Evolutionary conservation across 2,888 invertebrate genomes (phyloP).

Genomic region (Dolomedes plantarius): DNA sequence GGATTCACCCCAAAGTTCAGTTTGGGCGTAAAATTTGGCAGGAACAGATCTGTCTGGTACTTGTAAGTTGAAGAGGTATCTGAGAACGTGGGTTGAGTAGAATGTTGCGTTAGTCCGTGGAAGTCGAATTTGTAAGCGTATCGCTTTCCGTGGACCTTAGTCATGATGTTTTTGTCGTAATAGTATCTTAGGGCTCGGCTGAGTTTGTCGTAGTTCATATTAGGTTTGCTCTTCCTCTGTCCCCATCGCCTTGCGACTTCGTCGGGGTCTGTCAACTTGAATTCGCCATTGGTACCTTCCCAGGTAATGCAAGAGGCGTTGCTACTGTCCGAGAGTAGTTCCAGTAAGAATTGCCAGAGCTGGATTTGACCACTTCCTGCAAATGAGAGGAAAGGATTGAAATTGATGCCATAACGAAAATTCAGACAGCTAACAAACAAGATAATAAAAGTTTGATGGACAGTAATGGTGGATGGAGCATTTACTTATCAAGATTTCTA

Average conservation of each 20-base stretch:
- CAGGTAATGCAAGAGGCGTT: conserved; percentile 94
- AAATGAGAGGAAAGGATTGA: too few relatives aligned
- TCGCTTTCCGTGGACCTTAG: conserved; percentile 97
- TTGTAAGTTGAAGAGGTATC: conserved; percentile 65
- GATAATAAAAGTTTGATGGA: too few relatives aligned
- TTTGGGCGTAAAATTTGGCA: conserved; percentile 68
- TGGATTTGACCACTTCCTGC: conserved; percentile 93
- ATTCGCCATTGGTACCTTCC: conserved; percentile 80
- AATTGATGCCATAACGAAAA: too few relatives aligned
- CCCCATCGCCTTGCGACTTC: conserved; percentile 99
- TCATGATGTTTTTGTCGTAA: conserved; percentile 99
- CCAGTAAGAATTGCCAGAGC: conserved; percentile 98
- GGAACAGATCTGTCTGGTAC: conserved; percentile 63
- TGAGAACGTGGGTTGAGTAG: conserved; percentile 66
- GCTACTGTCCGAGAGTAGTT: conserved; percentile 94
- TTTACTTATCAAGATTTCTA: too few relatives aligned
- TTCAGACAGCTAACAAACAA: too few relatives aligned
- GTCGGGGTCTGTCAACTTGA: conserved; percentile 83
- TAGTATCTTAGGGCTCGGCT: conserved; percentile 98
- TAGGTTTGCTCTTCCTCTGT: conserved; percentile 98
- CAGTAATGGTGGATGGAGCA: too few relatives aligned
- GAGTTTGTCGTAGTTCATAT: conserved; percentile 99
- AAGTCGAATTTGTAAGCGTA: conserved; percentile 99
- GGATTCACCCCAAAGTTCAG: conserved; percentile 60
- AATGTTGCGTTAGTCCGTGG: conserved; percentile 79